Conservation (phyloP, 2,888 invertebrate genomes). For the Sicus ferrugineus region DNA sequence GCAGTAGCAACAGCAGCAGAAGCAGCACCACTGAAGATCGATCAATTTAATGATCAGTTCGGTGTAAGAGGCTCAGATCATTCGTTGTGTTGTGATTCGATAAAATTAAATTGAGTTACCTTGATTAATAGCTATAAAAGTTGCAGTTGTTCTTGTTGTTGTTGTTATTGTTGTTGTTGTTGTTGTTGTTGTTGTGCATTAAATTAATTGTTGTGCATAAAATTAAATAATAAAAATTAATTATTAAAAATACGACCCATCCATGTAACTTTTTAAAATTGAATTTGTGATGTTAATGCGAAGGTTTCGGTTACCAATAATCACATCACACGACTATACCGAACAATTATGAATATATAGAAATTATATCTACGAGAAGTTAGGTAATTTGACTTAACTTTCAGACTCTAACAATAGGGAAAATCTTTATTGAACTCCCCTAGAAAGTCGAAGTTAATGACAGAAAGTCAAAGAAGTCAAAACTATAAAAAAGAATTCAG, state of each 20-base stretch:
- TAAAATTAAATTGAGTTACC: not conserved
- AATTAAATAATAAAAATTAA: no score
- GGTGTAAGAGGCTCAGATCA: constrained; percentile 20
- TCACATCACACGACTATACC: no score
- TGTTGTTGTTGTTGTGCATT: not conserved
- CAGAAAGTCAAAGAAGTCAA: not conserved
- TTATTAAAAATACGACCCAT: no score
- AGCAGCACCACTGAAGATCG: constrained; percentile 24
- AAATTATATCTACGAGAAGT: no score
- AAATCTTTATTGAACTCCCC: not conserved
- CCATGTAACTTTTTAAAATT: no score
- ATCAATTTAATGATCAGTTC: constrained; percentile 38
- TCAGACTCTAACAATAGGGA: not conserved
- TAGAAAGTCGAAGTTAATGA: not conserved
- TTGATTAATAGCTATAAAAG: not conserved
- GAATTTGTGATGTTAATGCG: no score
- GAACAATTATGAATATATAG: no score
- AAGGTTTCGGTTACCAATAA: no score
- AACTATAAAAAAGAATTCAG: not conserved
- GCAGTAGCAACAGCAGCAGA: not conserved
- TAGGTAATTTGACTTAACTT: no score
- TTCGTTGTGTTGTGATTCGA: not conserved
- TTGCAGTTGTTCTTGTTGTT: not conserved
- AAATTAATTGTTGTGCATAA: not conserved
- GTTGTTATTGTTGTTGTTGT: not conserved